phyloP scores from a whole-genome alignment of 1,140 invertebrate species.

The Hormaphis cornu region DNA sequence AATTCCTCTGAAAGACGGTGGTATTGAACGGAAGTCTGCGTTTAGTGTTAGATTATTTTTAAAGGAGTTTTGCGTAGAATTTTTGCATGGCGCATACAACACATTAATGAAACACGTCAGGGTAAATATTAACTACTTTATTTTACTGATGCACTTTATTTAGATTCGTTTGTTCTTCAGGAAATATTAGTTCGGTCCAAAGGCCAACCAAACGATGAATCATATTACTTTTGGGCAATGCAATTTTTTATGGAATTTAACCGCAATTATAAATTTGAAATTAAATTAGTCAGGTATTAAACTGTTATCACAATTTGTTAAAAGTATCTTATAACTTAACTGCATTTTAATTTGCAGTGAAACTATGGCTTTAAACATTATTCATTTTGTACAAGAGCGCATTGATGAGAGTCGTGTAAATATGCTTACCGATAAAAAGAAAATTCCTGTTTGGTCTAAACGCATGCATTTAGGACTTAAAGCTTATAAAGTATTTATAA shows the following conservation, averaged over 20 bases:
- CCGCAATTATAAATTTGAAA: conserved; percentile 69
- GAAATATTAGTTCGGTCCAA: conserved; percentile 53
- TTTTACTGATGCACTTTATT: not conserved
- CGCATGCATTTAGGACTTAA: conserved; percentile 69
- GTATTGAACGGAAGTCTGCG: conserved; percentile 58
- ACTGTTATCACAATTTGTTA: conserved; percentile 17
- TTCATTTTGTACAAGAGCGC: conserved; percentile 87
- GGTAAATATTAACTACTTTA: conserved; percentile 38
- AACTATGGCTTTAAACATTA: conserved; percentile 77
- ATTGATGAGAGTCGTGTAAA: conserved; percentile 83
- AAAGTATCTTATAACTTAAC: not conserved
- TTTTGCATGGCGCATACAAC: conserved; percentile 86
- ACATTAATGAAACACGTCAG: conserved; percentile 74
- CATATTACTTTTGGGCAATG: conserved; percentile 87
- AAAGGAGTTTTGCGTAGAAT: conserved; percentile 89
- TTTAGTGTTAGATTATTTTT: conserved; percentile 74
- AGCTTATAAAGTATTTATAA: conserved; percentile 53
- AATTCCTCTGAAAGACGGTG: conserved; percentile 49
- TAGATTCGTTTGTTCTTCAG: conserved; percentile 35
- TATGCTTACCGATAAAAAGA: conserved; percentile 78
- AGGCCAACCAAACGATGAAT: conserved; percentile 68
- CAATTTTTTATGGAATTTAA: conserved; percentile 98
- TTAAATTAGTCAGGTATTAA: conserved; percentile 75
- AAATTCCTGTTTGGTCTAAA: conserved; percentile 67
- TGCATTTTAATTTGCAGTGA: conserved; percentile 50